Conservation (phyloP, 2,113 vertebrate species). For the Paedocypris sp. region DNA sequence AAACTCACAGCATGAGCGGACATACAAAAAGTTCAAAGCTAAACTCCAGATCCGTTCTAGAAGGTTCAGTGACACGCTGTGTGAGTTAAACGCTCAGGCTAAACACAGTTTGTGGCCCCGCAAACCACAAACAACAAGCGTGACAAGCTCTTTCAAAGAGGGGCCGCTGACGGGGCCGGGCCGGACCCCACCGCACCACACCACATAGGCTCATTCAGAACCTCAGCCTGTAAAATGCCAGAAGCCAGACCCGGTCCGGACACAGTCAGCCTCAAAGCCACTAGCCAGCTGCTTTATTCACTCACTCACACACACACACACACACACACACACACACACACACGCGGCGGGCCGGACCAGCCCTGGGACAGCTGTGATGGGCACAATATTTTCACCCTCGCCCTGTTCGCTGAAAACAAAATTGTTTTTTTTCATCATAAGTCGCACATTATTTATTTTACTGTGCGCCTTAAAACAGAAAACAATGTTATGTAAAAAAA, state of each 20-base stretch:
- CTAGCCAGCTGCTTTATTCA: not conserved
- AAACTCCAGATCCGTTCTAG: too few species aligned
- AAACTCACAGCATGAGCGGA: too few species aligned
- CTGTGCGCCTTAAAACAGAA: too few species aligned
- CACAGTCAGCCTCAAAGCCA: not conserved
- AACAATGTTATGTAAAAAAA: too few species aligned
- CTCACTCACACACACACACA: not conserved
- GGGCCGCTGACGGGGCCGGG: not conserved
- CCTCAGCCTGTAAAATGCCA: not conserved
- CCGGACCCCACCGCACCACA: not conserved
- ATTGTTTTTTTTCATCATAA: too few species aligned
- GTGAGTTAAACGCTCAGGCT: not conserved
- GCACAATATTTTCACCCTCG: not conserved
- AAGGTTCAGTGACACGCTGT: too few species aligned
- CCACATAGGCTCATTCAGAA: not conserved
- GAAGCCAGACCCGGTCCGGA: not conserved
- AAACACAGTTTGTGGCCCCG: not conserved
- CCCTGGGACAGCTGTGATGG: not conserved
- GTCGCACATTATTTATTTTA: too few species aligned
- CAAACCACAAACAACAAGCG: not conserved
- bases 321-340: slow-evolving; percentile 6
- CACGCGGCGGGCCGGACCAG: not conserved
- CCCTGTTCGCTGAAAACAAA: too few species aligned
- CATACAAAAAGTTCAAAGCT: too few species aligned
- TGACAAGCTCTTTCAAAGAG: not conserved